Percentiles rank a stretch among this genome's conserved stretches.
These are phyloP conservation scores for Sphenopsis melanotis DNA, from an alignment of 2,797 vertebrate genomes.

Conservation along the genomic window DNA sequence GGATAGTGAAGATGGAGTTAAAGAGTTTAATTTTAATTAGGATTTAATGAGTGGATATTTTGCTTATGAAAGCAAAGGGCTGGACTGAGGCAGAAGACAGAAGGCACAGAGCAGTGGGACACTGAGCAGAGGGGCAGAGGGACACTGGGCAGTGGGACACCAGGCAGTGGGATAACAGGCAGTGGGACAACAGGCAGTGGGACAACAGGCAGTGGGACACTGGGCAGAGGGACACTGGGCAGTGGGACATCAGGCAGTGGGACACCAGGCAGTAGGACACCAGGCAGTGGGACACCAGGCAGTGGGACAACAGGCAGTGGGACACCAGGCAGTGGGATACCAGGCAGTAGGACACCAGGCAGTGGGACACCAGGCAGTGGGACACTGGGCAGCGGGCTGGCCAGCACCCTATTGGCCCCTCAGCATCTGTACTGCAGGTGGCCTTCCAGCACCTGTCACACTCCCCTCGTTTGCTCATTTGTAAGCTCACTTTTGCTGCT, in stretches of 20 bases:
- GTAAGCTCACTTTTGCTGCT: not conserved
- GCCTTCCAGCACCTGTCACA: not conserved
- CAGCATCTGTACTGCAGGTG: fast-evolving
- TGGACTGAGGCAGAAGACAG: not conserved
- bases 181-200: not conserved
- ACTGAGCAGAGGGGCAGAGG: fast-evolving
- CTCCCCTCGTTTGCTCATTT: not conserved
- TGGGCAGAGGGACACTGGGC: fast-evolving
- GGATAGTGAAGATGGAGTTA: not conserved
- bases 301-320: fast-evolving
- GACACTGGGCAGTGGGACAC: not conserved
- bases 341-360: fast-evolving
- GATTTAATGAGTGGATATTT: not conserved
- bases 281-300: fast-evolving
- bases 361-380: no score
- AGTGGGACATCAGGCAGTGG: fast-evolving
- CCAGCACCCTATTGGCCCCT: fast-evolving
- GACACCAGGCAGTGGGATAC: no score
- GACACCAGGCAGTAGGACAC: not conserved
- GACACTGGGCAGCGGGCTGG: fast-evolving
- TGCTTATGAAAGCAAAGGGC: not conserved
- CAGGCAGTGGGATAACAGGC: fast-evolving
- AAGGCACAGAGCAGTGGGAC: not conserved
- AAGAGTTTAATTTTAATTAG: not conserved
- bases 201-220: no score